phyloP scores from a whole-genome alignment of 2,113 vertebrate species.

The Colaptes auratus region DNA sequence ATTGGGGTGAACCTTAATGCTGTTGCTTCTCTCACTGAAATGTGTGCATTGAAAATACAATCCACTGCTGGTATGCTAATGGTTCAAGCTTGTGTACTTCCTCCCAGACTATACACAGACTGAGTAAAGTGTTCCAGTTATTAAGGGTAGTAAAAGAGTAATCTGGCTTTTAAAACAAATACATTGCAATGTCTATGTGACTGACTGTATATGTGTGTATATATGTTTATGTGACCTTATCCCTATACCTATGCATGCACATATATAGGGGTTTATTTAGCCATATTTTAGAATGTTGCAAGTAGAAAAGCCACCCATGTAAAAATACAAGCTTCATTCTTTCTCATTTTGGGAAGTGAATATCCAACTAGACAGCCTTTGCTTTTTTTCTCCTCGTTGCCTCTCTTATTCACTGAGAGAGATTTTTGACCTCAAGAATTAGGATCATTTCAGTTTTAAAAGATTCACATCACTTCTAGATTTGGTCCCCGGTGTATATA shows the following conservation, averaged over 20 bases:
- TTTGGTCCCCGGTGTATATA: not conserved
- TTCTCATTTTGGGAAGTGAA: not conserved
- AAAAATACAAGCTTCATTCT: not conserved
- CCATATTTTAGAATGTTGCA: not conserved
- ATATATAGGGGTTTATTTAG: accelerated
- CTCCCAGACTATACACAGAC: not conserved
- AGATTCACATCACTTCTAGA: not conserved
- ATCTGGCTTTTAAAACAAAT: not conserved
- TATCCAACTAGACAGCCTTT: not conserved
- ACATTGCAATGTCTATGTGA: accelerated
- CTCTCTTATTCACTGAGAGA: not conserved
- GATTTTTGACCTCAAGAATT: slow-evolving; percentile 7
- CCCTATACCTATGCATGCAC: too few species aligned
- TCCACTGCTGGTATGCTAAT: not conserved
- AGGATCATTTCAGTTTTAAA: slow-evolving; percentile 18
- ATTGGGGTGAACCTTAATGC: not conserved
- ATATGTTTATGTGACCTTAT: not conserved
- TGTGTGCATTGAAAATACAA: not conserved
- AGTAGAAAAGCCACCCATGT: not conserved
- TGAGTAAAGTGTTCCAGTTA: not conserved
- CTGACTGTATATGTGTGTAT: not conserved
- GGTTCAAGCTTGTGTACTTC: not conserved
- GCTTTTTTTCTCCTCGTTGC: not conserved
- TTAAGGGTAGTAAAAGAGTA: not conserved
- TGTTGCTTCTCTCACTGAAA: not conserved